Evolutionary conservation across 2,797 vertebrate genomes (phyloP), one percentile per base, ranked within the genome.

Genomic region (Alfaro cultratus): DNA sequence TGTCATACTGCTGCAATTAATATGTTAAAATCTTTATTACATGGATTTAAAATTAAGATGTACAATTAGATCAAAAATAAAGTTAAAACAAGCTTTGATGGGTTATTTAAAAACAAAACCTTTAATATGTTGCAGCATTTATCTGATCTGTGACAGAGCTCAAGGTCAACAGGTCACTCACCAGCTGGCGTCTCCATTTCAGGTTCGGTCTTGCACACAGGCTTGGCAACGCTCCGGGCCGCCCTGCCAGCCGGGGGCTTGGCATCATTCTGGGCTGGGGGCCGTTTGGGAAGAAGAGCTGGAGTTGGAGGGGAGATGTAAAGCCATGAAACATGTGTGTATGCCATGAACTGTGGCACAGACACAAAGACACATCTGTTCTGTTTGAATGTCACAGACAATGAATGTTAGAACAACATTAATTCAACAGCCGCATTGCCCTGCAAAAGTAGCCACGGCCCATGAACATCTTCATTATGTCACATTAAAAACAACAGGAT

Each of bases 181-280:
- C 95, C 95, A 80, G 88, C 91, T 78, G 87, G 81, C 82, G 93
- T 94, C 85, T 98, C 97, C 15, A 94, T 77, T 75, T 96, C 96
- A 73, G 97, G 98, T 92, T 99, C 97, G 0, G 96, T 97, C 90
- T 99, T 99, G 95, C 97, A 99, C 87, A 97, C 84, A 5, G 97
- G 95, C 86, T 88, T 93, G 76, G 93, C 85, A 62, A 92, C 89
- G 49, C 87, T 74, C 2, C 94, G 93, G 64, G 72, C 41, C 0
- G 83, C 78, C 77, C 92, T 92, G 80, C 88, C 91, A 80, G 93
- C 83, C 11, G 84, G 76, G 74, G 91, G 77, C 78, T 94, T 95
- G 85, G 92, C 86, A 77, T 91, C 88, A 45, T 82, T 81, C 84
- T 93, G 94, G 15, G 89, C 86, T n/a, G 87, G 84, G 75, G 89